phyloP scores from a whole-genome alignment of 2,797 vertebrate genomes.

The Fringilla coelebs region DNA sequence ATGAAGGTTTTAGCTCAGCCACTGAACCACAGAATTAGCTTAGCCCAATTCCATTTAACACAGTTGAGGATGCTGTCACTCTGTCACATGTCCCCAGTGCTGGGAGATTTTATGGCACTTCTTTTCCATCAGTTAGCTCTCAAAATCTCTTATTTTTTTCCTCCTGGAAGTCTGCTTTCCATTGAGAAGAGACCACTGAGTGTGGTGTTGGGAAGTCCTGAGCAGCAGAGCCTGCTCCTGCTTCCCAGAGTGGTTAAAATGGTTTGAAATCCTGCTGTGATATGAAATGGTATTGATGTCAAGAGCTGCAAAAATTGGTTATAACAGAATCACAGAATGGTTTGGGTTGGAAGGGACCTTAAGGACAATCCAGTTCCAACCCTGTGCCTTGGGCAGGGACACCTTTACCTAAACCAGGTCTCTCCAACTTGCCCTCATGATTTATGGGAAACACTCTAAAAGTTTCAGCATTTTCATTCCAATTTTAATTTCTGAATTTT shows the following conservation, averaged over 20 bases:
- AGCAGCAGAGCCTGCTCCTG: background rate
- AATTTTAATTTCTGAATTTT: background rate
- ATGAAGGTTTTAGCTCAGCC: slow-evolving; percentile 3
- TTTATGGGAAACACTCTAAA: background rate
- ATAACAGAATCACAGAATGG: background rate
- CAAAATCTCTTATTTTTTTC: background rate
- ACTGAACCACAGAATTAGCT: background rate
- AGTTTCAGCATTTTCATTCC: background rate
- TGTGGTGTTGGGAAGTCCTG: background rate
- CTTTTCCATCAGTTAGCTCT: background rate
- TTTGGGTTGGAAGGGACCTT: background rate
- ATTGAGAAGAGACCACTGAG: background rate
- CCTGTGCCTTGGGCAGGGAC: background rate
- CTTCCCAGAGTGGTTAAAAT: too few relatives aligned
- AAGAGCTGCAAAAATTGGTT: background rate
- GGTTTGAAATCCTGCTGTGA: background rate
- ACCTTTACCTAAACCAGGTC: background rate
- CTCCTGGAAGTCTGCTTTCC: background rate
- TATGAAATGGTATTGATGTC: background rate
- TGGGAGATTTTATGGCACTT: background rate
- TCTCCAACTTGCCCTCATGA: background rate
- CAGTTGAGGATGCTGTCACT: background rate
- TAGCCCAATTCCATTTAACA: slow-evolving; percentile 3
- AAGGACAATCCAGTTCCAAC: background rate
- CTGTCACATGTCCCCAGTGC: background rate